Evolutionary conservation across 2,113 vertebrate genomes (phyloP).

Genomic region (Pseudonaja textilis): DNA sequence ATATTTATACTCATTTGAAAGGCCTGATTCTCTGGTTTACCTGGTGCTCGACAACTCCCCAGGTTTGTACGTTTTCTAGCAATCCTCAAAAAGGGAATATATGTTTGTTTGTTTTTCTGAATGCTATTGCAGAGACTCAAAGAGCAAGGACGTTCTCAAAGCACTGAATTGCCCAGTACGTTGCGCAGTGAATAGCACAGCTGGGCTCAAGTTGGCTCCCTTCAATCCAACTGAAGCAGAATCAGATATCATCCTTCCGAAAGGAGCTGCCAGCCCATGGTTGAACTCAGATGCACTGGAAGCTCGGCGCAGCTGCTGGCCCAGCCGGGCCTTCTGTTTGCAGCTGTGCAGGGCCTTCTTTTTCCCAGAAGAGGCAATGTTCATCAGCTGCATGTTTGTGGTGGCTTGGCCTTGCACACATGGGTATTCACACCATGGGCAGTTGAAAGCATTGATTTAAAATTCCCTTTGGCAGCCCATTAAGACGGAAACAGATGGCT

Average conservation of each 20-base stretch:
- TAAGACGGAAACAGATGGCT: background rate
- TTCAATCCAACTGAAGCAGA: constrained; percentile 33
- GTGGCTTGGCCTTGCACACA: background rate
- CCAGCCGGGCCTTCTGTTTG: constrained; percentile 44
- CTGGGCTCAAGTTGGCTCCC: constrained; percentile 48
- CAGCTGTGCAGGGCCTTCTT: constrained; percentile 46
- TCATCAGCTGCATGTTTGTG: constrained; percentile 44
- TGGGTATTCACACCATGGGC: background rate
- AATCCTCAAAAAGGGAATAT: background rate
- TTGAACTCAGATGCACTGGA: constrained; percentile 61
- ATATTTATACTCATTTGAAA: background rate
- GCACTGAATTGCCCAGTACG: background rate
- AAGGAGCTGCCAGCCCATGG: constrained; percentile 39
- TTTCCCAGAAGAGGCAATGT: constrained; percentile 50
- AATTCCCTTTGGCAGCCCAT: background rate
- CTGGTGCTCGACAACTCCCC: background rate
- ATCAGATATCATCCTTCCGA: constrained; percentile 49
- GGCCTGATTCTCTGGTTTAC: background rate
- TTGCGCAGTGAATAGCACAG: constrained; percentile 39
- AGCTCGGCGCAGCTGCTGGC: constrained; percentile 56
- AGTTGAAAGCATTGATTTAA: background rate
- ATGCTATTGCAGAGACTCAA: background rate
- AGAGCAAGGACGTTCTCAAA: background rate
- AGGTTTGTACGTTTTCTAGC: background rate
- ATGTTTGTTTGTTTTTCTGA: background rate